Conservation (phyloP, 2,797 vertebrate species). For the Hipposideros larvatus region DNA sequence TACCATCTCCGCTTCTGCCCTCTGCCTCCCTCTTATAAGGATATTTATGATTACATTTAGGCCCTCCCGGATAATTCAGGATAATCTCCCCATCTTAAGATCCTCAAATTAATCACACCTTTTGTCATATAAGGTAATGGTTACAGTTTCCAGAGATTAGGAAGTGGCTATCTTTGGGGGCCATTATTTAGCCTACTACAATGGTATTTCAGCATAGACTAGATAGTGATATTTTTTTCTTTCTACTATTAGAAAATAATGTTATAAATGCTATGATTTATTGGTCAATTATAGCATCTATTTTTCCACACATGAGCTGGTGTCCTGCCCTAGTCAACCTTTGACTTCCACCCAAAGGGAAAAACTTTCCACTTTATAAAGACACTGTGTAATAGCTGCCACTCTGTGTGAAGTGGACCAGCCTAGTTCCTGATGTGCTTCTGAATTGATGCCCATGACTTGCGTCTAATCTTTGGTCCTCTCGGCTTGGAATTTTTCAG, state of each 20-base stretch:
- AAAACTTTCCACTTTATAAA: slow-evolving; percentile 13
- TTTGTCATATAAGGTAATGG: not conserved
- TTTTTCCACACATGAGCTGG: not conserved
- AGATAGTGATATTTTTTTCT: slow-evolving; percentile 6
- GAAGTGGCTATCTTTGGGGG: not conserved
- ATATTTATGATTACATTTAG: not conserved
- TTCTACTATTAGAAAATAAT: not conserved
- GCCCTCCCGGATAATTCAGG: not conserved
- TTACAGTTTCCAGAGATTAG: slow-evolving; percentile 7
- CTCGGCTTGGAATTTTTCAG: slow-evolving; percentile 24
- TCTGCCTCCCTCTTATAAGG: not conserved
- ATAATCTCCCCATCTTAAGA: not conserved
- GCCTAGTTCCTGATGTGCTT: not conserved
- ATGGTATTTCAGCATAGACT: slow-evolving; percentile 3
- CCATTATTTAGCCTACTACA: not conserved
- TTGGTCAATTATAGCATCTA: not conserved
- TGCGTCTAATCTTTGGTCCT: not conserved
- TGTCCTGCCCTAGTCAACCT: not conserved
- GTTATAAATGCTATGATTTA: slow-evolving; percentile 29
- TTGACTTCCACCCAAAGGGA: not conserved
- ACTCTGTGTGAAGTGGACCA: not conserved
- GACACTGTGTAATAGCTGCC: not conserved
- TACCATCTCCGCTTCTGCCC: not conserved
- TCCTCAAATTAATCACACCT: not conserved
- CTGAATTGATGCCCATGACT: not conserved